phyloP scores from a whole-genome alignment of 2,888 invertebrate genomes.

The Oscheius sp. region DNA sequence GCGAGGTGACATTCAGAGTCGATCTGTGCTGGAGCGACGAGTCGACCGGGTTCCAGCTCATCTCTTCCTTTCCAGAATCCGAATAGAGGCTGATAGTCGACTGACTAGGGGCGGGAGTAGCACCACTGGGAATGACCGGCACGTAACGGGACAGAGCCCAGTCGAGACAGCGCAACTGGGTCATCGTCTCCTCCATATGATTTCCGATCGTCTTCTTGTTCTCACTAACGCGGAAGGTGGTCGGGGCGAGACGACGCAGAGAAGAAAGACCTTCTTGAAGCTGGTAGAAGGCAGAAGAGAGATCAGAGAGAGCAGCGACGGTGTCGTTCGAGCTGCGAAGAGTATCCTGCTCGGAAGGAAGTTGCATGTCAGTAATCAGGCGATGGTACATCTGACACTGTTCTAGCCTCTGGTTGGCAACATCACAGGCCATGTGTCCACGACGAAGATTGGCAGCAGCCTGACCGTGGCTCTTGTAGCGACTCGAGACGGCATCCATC shows the following conservation, averaged over 20 bases:
- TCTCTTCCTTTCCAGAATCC: neutral
- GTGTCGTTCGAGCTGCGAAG: neutral
- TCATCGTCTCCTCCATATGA: neutral
- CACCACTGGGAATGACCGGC: neutral
- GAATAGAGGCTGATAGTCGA: neutral
- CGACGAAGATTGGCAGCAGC: neutral
- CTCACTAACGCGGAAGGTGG: neutral
- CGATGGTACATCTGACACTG: neutral
- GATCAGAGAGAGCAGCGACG: neutral
- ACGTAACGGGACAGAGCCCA: neutral
- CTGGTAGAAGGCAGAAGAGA: slow-evolving; percentile 1
- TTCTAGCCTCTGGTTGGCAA: neutral
- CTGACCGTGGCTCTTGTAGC: neutral
- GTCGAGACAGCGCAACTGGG: neutral
- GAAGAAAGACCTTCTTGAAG: neutral
- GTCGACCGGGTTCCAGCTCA: neutral
- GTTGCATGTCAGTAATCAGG: neutral
- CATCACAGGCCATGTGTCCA: slow-evolving; percentile 1
- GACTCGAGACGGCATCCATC: too few species aligned
- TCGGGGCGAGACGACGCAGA: slow-evolving; percentile 4
- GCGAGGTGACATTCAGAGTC: neutral
- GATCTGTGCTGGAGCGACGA: neutral
- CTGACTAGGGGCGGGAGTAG: neutral
- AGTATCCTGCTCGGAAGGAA: neutral
- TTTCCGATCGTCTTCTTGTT: neutral